Base-by-base conservation (phyloP, 2,797 vertebrate species). In the Megaceryle alcyon region DNA sequence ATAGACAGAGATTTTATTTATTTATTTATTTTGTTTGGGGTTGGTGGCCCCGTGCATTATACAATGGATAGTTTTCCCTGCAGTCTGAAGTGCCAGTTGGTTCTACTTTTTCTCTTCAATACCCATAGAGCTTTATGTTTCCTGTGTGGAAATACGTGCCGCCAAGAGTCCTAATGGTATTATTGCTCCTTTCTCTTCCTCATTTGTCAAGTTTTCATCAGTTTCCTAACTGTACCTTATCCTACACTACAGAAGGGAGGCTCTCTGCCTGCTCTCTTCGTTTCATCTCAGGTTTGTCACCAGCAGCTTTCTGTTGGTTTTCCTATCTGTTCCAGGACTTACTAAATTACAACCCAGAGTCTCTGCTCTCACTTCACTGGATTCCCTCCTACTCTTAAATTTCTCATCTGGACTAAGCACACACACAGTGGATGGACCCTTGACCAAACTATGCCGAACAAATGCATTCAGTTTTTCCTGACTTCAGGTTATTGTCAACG, bases 1-100 rank as follows among this genome's bases (percentile, higher is more conserved):
- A 43, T 0, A 54, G 41, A n/a, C 2, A 54, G 7, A 51, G 7
- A 2, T 0, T 2, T 29, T 29, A 7, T 35, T 35, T 35, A 35
- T 59, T 41, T 33, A 41, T 23, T 23, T 4, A 12, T 23, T 64
- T 61, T 60, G 6, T 51, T 37, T 75, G 15, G 3, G 21, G 14
- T 10, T 7, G 4, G n/a, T 14, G 64, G 19, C 10, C 4, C 7
- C 18, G 7, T 9, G 5, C 13, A 35, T 75, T 53, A 53, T 54
- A n/a, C 8, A 57, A 39, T 4, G 3, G 61, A 23, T 18, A 23
- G 25, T 22, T 70, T 69, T 54, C 39, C n/a, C 35, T 41, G 19
- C 22, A 53, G 44, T 39, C 19, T 75, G 31, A 9, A 75, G 64
- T 56, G 22, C 9, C n/a, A 61, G 0, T 29, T 35, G 9, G 8